Base-by-base conservation (phyloP, 2,113 vertebrate species). In the Scolopax mira region DNA sequence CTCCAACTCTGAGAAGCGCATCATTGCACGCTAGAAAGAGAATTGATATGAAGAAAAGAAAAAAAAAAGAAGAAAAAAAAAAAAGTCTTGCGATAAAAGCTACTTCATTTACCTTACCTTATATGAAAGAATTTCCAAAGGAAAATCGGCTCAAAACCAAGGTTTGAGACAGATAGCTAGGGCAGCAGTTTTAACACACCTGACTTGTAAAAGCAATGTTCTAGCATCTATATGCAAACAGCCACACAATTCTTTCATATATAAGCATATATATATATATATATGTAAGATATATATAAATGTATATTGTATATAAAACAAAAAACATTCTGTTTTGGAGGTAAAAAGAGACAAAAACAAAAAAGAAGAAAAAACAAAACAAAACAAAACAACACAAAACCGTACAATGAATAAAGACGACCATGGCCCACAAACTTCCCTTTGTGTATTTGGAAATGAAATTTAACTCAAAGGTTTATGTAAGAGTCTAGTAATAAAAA, bases 1-100 rank as follows among this genome's bases (percentile, higher is more conserved):
- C 98, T 99, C 99, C 98, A 99, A 98, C 98, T 99, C 99, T 79
- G 99, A 99, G 98, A 99, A 99, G 91, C 98, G 99, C 98, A 99
- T 99, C 99, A 99, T 99, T 93, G 99, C 98, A 96, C 98, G 98
- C 99, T 99, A 98, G 94, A 98, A 98, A 98, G 97, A 98, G 97
- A 98, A 98, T 27, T 97, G 95, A 98, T 98, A 98, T 98, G 98
- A 99, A 97, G 15, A 42, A 42, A 42, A 94, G 97, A 42, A 42
- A 42, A 42, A 94, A 97, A 97, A 95, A 97, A 97, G 97, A 42
- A 60, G 97, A 97, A 94, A 74, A 97, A 97, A 95, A 97, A 97
- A 97, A 65, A 46, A 61, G 96, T 94, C 94, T 97, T 97, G 97
- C 97, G 88, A 97, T 95, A 98, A 97, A 96, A 96, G 93, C 69